Base-by-base conservation (phyloP, 2,113 vertebrate genomes). In the Hystrix cristata region DNA sequence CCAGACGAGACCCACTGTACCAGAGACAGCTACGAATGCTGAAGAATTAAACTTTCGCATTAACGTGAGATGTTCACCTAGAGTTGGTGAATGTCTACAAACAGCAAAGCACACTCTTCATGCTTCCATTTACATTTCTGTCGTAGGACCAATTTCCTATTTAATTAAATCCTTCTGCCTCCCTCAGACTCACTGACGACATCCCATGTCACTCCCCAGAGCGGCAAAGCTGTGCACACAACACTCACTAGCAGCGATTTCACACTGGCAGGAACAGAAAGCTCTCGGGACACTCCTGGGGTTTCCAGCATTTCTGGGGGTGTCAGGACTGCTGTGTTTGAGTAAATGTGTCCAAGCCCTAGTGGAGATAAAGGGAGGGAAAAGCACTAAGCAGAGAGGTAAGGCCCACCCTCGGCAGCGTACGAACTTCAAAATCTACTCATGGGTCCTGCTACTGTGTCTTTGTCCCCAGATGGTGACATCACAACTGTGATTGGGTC, bases 101-200 rank as follows among this genome's bases (percentile, higher is more conserved):
- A 31, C 0, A 21, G 23, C 23, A 13, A 16, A 27, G 53, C 51
- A 0, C 15, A 0, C 25, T 7, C 25, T 0, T 13, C 0, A 23
- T 3, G 27, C 43, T 38, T 78, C 64, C 0, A 0, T 78, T 14
- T 4, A 7, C 29, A 15, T 67, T 21, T 38, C 65, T 16, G 0
- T 74, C 80, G 62, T 10, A 19, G 94, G 69, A 62, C 57, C 46
- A 2, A 27, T 31, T 8, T 84, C 18, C 82, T 46, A 13, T 10
- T 91, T 91, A 78, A 88, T 83, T 1, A 90, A 84, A 55, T 16
- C 82, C 82, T 92, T 95, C 82, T 69, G 84, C 78, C 51, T 96
- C 60, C 67, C 43, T 92, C 86, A 87, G 87, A 95, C 74, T 79
- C 62, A 0, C 0, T 7, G 34, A 79, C 0, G 13, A 80, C 74